Evolutionary conservation across 2,113 vertebrate species (phyloP), one percentile per base, ranked within the genome.

Genomic region (Eurypyga helias): DNA sequence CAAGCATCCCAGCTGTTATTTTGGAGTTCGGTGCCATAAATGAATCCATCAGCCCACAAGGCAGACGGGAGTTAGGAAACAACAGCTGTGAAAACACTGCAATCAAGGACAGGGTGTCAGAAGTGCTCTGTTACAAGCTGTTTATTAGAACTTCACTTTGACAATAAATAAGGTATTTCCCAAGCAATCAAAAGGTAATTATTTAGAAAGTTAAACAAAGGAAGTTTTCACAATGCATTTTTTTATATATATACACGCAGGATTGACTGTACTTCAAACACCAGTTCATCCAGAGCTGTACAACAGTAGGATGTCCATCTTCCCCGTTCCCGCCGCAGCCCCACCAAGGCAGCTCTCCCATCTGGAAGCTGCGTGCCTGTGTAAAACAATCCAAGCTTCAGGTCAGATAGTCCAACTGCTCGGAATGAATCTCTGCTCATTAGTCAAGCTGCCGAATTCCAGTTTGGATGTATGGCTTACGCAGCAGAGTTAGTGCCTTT

Each of bases 201-300:
- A 97, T 92, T 96, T 96, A 97, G 89, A 88, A 97, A 97, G 94
- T 96, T 98, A 94, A 97, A 97, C 94, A 95, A 96, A 11, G 45
- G 49, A 84, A 89, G 79, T 84, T 75, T 93, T 96, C 92, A 97
- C 90, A 90, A 91, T 86, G 78, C 64, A 23, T 76, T 91, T 96
- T 94, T 96, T 98, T 41, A 41, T 41, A 41, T 95, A 78, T 92
- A 97, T 93, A 75, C 93, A 98, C n/a, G n/a, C 96, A 98, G 48
- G 52, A 95, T 97, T 97, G 95, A 94, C 82, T 87, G 28, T 91
- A 86, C 88, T 96, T 95, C 93, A 89, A 94, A 96, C 66, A 94
- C 55, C 71, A 92, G 69, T 78, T 97, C 61, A 95, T 77, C 91
- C 49, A 2, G 78, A 97, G 81, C 82, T 90, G 77, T 84, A 95